These are phyloP conservation scores for Hydroisotoma schaefferi DNA, from an alignment of 2,888 invertebrate species.

Conservation along the genomic window DNA sequence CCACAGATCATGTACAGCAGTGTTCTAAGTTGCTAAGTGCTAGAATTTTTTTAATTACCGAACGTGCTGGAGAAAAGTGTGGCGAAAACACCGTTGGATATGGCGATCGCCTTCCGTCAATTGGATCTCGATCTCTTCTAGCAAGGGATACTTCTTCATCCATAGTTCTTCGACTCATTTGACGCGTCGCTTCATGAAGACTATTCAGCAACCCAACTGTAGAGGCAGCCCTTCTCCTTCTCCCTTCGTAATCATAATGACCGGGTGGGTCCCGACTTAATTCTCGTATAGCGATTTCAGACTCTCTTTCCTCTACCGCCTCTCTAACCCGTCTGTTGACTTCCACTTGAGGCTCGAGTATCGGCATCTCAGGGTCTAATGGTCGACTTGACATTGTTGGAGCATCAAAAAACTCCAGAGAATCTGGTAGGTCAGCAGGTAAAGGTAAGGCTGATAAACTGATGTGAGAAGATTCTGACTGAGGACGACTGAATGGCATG, in stretches of 20 bases:
- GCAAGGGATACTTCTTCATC: too few species aligned
- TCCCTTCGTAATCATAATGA: too few species aligned
- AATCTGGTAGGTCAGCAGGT: not conserved
- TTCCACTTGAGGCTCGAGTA: constrained; percentile 21
- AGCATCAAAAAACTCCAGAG: not conserved
- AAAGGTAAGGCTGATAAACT: too few species aligned
- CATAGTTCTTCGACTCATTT: not conserved
- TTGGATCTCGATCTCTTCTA: constrained; percentile 6
- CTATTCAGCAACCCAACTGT: not conserved
- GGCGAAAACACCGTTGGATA: constrained; percentile 2
- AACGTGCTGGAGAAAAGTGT: too few species aligned
- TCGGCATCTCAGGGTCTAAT: constrained; percentile 25
- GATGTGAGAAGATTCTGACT: too few species aligned
- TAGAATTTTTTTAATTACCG: too few species aligned
- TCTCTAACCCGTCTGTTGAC: not conserved
- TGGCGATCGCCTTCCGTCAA: constrained; percentile 7
- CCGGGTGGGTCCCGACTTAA: too few species aligned
- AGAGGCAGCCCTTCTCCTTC: not conserved
- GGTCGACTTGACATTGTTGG: not conserved
- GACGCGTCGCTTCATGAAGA: not conserved
- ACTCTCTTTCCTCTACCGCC: not conserved
- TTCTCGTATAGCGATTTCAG: not conserved
- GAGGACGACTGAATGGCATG: too few species aligned
- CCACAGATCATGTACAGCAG: too few species aligned
- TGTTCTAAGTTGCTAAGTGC: too few species aligned